A percentile compares a stretch with the other conserved stretches of the same genome.
Evolutionary conservation across 64 coral and sea anemone genomes (phyloP).

Genomic region (Platygyra sinensis): DNA sequence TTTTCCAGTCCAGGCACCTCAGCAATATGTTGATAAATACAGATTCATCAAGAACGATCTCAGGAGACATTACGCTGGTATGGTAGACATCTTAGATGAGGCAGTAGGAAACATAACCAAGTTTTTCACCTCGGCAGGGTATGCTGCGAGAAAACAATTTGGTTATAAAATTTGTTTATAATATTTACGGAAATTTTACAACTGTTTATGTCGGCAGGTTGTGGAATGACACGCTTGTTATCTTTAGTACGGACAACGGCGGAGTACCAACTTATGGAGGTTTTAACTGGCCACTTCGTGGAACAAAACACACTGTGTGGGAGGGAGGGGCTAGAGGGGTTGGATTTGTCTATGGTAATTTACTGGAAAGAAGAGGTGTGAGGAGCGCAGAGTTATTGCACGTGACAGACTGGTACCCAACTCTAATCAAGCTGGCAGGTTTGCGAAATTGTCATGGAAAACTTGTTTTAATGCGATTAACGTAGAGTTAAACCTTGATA

Average conservation of each 20-base stretch:
- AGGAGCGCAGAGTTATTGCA: conserved; percentile 40
- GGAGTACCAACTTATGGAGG: conserved; percentile 31
- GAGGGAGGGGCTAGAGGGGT: conserved; percentile 60
- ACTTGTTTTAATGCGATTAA: too few relatives aligned
- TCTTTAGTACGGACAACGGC: conserved; percentile 63
- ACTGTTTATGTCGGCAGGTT: background rate
- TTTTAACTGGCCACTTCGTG: conserved; percentile 66
- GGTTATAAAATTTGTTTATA: too few relatives aligned
- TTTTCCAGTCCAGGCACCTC: conserved; percentile 21
- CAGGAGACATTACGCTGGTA: background rate
- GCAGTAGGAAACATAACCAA: conserved; percentile 51
- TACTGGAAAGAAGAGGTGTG: conserved; percentile 39
- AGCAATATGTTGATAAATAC: conserved; percentile 36
- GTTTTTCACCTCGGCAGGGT: conserved; percentile 19
- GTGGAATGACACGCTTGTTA: conserved; percentile 53
- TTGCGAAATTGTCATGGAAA: too few relatives aligned
- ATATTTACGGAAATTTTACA: too few relatives aligned
- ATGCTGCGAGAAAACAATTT: background rate
- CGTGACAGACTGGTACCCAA: conserved; percentile 60
- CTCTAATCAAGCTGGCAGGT: conserved; percentile 54
- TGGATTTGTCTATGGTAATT: conserved; percentile 62
- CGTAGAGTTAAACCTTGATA: too few relatives aligned
- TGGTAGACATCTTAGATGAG: conserved; percentile 40
- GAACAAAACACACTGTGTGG: conserved; percentile 48
- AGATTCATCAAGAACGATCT: conserved; percentile 13